Base-by-base conservation (phyloP, 2,888 invertebrate species). In the Pseudoips prasinana region DNA sequence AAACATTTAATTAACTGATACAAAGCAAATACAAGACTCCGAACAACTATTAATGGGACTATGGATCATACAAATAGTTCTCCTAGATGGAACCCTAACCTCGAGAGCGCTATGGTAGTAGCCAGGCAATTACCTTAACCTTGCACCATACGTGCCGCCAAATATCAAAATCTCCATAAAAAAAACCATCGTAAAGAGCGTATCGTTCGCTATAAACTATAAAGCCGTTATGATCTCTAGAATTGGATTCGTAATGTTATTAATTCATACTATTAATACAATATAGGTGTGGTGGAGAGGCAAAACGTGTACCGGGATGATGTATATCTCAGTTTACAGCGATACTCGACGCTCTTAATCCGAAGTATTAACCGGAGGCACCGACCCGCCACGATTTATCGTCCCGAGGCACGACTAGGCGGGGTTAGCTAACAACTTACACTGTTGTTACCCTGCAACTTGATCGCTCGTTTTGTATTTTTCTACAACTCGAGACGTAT, bases 261-360 rank as follows among this genome's bases (percentile, higher is more conserved):
- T 55, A 52, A 48, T 53, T 45, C 29, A 49, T 38, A 39, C 50
- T 57, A 63, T 62, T 65, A 64, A 58, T 59, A 47, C 51, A 53
- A 55, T 45, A 41, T 37, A 46, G 48, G 39, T 53, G 58, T 46
- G 51, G 42, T 48, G 52, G 50, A 52, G 54, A 54, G 9, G 17
- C 46, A 42, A 57, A 60, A 38, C 51, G 45, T 55, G 47, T 57
- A 58, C 44, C 59, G 19, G 56, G 49, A 71, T 76, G 70, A 76
- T 76, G 68, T 67, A 74, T 76, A 68, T 61, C 66, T 63, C 49
- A 57, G 69, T 69, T 75, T 66, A 71, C 64, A 44, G 50, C 63
- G 61, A 63, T 66, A 64, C 70, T 72, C 69, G 66, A 62, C 66
- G 68, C 64, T 73, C 61, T 66, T 81, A 81, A 82, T 78, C 74